Conservation (phyloP, 2,888 invertebrate species). For the Drosophila acutilabella region DNA sequence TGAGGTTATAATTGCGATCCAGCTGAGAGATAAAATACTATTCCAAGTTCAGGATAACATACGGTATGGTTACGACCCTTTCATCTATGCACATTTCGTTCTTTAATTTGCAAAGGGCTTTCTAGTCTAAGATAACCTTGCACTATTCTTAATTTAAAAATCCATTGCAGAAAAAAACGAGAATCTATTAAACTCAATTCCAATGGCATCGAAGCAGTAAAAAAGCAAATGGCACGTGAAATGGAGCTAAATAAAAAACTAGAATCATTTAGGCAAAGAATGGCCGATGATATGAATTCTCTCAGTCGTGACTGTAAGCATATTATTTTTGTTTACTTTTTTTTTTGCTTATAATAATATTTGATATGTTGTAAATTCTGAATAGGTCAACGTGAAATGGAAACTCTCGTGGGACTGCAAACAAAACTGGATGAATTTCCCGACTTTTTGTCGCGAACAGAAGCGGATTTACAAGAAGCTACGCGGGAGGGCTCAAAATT, state of each 20-base stretch:
- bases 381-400: slow-evolving; percentile 86
- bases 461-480: slow-evolving; percentile 87
- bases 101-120: not conserved
- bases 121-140: not conserved
- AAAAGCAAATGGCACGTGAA: slow-evolving; percentile 88
- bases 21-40: slow-evolving; percentile 89
- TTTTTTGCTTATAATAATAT: too few relatives aligned
- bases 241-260: slow-evolving; percentile 89
- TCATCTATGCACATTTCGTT: slow-evolving; percentile 37
- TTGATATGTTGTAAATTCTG: slow-evolving; percentile 17
- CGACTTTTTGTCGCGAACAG: slow-evolving; percentile 87
- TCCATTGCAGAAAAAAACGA: slow-evolving; percentile 86
- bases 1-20: slow-evolving; percentile 89
- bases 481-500: slow-evolving; percentile 84
- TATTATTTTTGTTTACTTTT: too few relatives aligned
- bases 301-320: slow-evolving; percentile 78
- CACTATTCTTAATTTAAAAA: not conserved
- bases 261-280: slow-evolving; percentile 87
- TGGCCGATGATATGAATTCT: slow-evolving; percentile 86
- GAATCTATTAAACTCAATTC: slow-evolving; percentile 87
- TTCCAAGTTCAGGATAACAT: slow-evolving; percentile 88
- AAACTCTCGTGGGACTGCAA: slow-evolving; percentile 86
- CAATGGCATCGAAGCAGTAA: slow-evolving; percentile 88
- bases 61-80: slow-evolving; percentile 83
- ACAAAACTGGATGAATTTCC: slow-evolving; percentile 86